Base-by-base conservation (phyloP, 2,113 vertebrate genomes). In the Rhizomys pruinosus region DNA sequence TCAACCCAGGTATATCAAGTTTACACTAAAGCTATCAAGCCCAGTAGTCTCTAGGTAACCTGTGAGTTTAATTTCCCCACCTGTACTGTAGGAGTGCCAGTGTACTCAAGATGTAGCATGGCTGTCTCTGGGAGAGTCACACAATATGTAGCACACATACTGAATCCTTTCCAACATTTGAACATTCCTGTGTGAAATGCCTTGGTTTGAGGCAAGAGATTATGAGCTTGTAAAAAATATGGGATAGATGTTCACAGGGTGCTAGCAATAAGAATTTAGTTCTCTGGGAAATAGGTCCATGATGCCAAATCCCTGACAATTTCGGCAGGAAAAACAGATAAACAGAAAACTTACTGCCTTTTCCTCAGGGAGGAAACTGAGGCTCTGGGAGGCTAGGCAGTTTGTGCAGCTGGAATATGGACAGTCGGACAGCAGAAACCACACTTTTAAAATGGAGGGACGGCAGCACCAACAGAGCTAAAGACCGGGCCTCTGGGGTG, bases 331-430 rank as follows among this genome's bases (percentile, higher is more conserved):
- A 32, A 73, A 10, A 29, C 68, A 85, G n/a, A 19, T 32, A n/a
- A 88, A 5, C 8, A 61, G 34, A 74, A 91, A 22, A 11, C 29
- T 61, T 25, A 52, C 0, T 42, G 87, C 87, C 16, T 17, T 89
- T 80, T 44, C 44, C 34, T 89, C 74, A 88, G 6, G 20, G 19
- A 88, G 23, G 55, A 86, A 88, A 82, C 17, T 29, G 44, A 74
- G 66, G 19, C 16, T 25, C 20, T 39, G 47, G 76, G 25, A 52
- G 16, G 22, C 68, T 59, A n/a, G 72, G 11, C 27, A 68, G 22
- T 23, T 68, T 78, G 8, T 68, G 11, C 13, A 55, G 3, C 0
- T 92, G 63, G 37, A 74, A 71, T 29, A 16, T 15, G 34, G 64
- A 7, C 32, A 29, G 11, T n/a, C 61, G 69, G 52, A 7, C 42